These are phyloP conservation scores for Ophonus ardosiacus DNA, from an alignment of 2,888 invertebrate genomes.

Conservation along the genomic window DNA sequence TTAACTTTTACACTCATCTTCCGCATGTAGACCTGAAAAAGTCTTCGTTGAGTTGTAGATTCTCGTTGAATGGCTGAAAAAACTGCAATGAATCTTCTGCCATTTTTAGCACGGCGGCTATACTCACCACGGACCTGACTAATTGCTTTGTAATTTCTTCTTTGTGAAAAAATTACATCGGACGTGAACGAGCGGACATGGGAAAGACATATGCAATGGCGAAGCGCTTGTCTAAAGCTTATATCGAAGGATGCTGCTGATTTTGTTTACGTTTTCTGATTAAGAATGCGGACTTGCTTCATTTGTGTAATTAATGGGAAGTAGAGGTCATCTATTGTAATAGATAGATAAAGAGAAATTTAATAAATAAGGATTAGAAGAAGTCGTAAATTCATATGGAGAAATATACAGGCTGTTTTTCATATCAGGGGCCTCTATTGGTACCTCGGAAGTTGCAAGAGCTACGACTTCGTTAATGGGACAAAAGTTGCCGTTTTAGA, in stretches of 20 bases:
- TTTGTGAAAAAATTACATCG: constrained; percentile 58
- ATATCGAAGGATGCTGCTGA: not conserved
- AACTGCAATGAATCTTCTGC: constrained; percentile 60
- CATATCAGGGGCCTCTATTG: too few species aligned
- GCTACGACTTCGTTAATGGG: too few species aligned
- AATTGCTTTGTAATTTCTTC: constrained; percentile 61
- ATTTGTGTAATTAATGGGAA: constrained; percentile 34
- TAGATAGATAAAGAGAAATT: not conserved
- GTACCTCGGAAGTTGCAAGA: too few species aligned
- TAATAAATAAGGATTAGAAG: not conserved
- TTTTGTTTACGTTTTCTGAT: not conserved
- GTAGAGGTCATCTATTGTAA: not conserved
- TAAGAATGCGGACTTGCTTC: constrained; percentile 5
- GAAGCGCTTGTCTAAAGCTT: not conserved
- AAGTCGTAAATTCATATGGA: not conserved
- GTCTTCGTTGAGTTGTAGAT: constrained; percentile 38
- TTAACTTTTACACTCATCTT: constrained; percentile 58
- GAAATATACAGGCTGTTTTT: too few species aligned
- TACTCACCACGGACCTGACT: constrained; percentile 47
- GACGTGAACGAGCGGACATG: constrained; percentile 25
- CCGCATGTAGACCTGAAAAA: constrained; percentile 51
- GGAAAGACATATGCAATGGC: not conserved
- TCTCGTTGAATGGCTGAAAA: constrained; percentile 52
- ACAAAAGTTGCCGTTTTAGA: too few species aligned
- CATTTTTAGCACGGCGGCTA: constrained; percentile 57